These are phyloP conservation scores for Antitype chi DNA, from an alignment of 2,888 invertebrate genomes.

Conservation along the genomic window DNA sequence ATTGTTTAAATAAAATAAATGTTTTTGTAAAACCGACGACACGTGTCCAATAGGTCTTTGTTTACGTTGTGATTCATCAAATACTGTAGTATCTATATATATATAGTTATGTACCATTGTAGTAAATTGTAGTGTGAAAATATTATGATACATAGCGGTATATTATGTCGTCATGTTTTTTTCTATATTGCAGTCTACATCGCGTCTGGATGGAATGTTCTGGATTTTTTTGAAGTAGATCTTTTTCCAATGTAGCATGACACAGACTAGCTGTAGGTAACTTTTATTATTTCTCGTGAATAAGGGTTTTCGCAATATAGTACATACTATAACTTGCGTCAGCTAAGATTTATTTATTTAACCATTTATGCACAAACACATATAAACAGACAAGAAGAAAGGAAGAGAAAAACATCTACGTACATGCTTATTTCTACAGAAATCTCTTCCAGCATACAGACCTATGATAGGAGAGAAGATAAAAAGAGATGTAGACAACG, in stretches of 20 bases:
- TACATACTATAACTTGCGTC: too few species aligned
- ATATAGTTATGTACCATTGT: neutral
- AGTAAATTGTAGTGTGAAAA: conserved; percentile 17
- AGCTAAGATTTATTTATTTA: neutral
- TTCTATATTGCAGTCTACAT: neutral
- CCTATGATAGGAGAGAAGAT: too few species aligned
- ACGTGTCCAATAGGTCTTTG: conserved; percentile 63
- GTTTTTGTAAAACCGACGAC: conserved; percentile 60
- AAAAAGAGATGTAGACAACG: too few species aligned
- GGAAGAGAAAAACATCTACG: too few species aligned
- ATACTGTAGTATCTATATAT: conserved; percentile 37
- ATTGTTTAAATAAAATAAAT: conserved; percentile 50
- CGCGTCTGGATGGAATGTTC: neutral
- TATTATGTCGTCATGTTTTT: neutral
- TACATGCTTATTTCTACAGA: too few species aligned
- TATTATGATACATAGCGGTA: neutral
- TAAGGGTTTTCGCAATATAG: neutral
- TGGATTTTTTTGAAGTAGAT: neutral
- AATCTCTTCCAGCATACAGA: too few species aligned
- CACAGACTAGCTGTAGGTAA: neutral
- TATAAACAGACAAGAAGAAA: too few species aligned
- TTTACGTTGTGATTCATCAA: conserved; percentile 59
- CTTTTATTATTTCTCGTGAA: neutral
- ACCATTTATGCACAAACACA: too few species aligned
- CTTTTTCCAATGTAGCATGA: neutral